These are phyloP conservation scores for Fragum whitleyi DNA, from an alignment of 2,888 invertebrate genomes.

Conservation along the genomic window DNA sequence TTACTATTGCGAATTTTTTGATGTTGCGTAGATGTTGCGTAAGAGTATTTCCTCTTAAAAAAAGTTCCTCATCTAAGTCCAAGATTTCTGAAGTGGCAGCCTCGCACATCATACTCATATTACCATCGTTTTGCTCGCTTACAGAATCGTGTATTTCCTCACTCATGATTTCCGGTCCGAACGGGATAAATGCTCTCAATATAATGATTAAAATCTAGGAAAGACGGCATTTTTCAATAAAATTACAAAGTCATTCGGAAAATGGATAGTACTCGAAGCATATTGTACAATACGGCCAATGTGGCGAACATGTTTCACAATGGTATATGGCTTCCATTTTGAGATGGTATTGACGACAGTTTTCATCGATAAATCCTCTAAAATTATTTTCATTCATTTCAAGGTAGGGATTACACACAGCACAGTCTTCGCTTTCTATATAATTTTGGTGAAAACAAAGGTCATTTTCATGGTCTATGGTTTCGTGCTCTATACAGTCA, in stretches of 20 bases:
- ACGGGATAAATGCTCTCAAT: background rate
- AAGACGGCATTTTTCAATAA: background rate
- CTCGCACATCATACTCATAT: constrained; percentile 6
- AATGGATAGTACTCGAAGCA: background rate
- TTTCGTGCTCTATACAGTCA: no score
- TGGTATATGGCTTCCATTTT: no score
- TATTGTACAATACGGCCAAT: no score
- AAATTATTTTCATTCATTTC: no score
- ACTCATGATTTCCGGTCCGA: constrained; percentile 2
- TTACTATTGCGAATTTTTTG: background rate
- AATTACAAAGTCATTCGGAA: background rate
- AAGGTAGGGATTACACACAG: no score
- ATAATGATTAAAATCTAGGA: background rate
- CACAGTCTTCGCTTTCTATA: no score
- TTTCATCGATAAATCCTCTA: no score
- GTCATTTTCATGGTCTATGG: no score
- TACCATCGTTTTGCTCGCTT: background rate
- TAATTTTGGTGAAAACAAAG: no score
- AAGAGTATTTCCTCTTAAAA: constrained; percentile 4
- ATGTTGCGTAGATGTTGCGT: background rate
- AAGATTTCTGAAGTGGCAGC: background rate
- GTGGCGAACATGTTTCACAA: no score
- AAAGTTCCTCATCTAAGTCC: background rate
- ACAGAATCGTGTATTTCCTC: background rate
- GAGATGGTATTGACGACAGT: no score